phyloP scores from a whole-genome alignment of 1,140 invertebrate species.

The Paraescarpia echinospica region DNA sequence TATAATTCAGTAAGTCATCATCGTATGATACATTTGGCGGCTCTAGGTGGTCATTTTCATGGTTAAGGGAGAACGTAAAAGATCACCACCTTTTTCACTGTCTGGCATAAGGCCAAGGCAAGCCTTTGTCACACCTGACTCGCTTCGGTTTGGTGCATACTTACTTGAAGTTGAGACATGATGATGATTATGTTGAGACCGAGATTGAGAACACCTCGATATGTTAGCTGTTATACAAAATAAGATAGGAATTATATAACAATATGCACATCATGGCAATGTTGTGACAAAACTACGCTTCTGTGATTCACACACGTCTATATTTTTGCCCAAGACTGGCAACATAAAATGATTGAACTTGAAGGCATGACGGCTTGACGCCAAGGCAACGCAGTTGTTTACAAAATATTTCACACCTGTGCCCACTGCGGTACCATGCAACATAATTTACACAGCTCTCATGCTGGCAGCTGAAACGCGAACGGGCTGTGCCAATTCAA shows the following conservation, averaged over 20 bases:
- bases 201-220: neutral
- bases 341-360: neutral
- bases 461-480: neutral
- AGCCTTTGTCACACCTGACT: too few relatives aligned
- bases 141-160: neutral
- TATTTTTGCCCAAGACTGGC: neutral
- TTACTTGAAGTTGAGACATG: neutral
- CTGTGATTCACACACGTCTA: neutral
- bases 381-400: neutral
- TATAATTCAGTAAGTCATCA: too few relatives aligned
- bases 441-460: neutral
- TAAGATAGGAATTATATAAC: neutral
- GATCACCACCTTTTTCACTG: too few relatives aligned
- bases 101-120: too few relatives aligned
- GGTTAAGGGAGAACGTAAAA: too few relatives aligned
- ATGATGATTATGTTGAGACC: too few relatives aligned
- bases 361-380: neutral
- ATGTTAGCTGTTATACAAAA: neutral
- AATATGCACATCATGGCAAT: neutral
- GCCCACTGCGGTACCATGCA: neutral
- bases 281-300: neutral
- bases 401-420: neutral
- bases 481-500: neutral
- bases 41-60: too few relatives aligned
- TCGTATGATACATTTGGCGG: too few relatives aligned